Base-by-base conservation (phyloP, 2,113 vertebrate species). In the Pimephales promelas region DNA sequence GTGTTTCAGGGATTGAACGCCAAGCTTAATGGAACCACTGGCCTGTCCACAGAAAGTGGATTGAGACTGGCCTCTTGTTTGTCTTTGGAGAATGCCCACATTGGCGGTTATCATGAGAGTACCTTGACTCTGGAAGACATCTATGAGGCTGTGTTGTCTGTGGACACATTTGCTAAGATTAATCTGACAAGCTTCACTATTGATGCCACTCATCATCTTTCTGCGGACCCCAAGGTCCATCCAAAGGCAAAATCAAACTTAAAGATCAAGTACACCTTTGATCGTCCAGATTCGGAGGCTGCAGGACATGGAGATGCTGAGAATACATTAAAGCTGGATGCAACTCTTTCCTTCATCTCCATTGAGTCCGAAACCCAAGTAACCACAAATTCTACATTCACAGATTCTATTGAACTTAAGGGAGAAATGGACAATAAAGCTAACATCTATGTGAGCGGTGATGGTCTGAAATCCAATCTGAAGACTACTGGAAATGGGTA, bases 11-110 rank as follows among this genome's bases (percentile, higher is more conserved):
- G 89, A 24, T 89, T 98, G 13, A 94, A 95, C 36, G 95, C 95
- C 86, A 97, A 96, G 85, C 90, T 98, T 84, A 95, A 96, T 87
- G 96, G 95, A 52, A 97, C 95, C 52, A 95, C 95, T 66, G 96
- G 94, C 56, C 86, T 99, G 83, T 96, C 93, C 26, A 95, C 92
- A 70, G 96, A 94, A 86, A 94, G 93, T 52, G 97, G 96, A 4
- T 28, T 96, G 81, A 99, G 97, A 87, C 62, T 98, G 86, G 96
- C 97, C 83, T 96, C 94, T 76, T 94, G 94, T 47, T 73, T 98
- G 56, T 96, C 95, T 59, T 88, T 98, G 78, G 94, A 90, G 84
- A 96, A 95, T 88, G 88, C 70, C 82, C 93, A 94, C 70, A 80
- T 96, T 57, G 92, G 92, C 80, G 95, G 95, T 77, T 95, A 89